Evolutionary conservation across 2,888 invertebrate species (phyloP).

Genomic region (Coleophora deauratella): DNA sequence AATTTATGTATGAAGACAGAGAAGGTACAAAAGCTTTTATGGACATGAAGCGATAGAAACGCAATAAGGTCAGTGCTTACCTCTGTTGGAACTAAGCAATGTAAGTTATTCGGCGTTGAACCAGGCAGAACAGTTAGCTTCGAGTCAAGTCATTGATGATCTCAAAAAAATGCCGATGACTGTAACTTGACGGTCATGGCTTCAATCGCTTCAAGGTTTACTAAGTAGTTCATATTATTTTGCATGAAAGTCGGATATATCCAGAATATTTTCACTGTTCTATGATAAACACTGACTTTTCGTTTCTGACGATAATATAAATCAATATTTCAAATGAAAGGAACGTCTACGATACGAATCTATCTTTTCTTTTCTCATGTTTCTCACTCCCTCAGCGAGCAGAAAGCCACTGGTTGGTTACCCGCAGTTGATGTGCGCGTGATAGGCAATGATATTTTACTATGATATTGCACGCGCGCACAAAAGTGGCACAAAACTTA

Average conservation of each 20-base stretch:
- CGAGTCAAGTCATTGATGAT: background rate
- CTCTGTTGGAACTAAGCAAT: background rate
- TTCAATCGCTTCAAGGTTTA: slow-evolving; percentile 17
- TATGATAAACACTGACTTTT: slow-evolving; percentile 18
- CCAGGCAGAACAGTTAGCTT: slow-evolving; percentile 2
- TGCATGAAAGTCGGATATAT: slow-evolving; percentile 7
- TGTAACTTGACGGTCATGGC: slow-evolving; percentile 26
- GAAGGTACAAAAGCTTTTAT: no score
- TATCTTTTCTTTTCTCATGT: no score
- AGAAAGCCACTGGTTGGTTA: no score
- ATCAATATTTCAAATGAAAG: slow-evolving; percentile 27
- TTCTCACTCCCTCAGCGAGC: no score
- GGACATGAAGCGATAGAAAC: background rate
- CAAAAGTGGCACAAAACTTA: no score
- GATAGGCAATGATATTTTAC: no score
- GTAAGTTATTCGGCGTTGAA: slow-evolving; percentile 7
- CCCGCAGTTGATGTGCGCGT: no score
- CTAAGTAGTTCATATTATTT: slow-evolving; percentile 24
- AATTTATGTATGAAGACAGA: background rate
- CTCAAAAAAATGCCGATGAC: slow-evolving; percentile 3
- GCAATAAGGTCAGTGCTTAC: background rate
- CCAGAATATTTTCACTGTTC: background rate
- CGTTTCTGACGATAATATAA: slow-evolving; percentile 27
- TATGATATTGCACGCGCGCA: no score
- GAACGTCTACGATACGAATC: background rate